Evolutionary conservation across 2,888 invertebrate species (phyloP).

Genomic region (Thymelicus lineola): DNA sequence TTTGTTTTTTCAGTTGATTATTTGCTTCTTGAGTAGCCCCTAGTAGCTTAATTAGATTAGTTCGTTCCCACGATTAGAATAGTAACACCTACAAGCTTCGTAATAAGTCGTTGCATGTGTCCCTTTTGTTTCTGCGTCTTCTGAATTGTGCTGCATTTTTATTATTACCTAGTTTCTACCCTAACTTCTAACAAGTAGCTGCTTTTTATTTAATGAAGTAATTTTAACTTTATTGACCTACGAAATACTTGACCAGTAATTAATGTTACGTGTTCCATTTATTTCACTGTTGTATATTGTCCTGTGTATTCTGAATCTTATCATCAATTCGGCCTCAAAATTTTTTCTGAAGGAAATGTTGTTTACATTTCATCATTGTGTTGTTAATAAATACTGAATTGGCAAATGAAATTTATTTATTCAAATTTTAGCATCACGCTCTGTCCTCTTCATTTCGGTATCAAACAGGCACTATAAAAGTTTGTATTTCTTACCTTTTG

Average conservation of each 20-base stretch:
- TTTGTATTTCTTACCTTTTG: too few species aligned
- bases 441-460: conserved; percentile 50
- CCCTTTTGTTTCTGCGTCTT: conserved; percentile 48
- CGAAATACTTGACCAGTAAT: conserved; percentile 38
- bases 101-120: conserved; percentile 53
- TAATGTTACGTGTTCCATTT: conserved; percentile 42
- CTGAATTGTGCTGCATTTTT: conserved; percentile 36
- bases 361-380: conserved; percentile 49
- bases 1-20: conserved; percentile 49
- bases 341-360: conserved; percentile 53
- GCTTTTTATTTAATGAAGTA: conserved; percentile 40
- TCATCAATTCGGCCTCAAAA: conserved; percentile 59
- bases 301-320: conserved; percentile 68
- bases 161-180: conserved; percentile 13
- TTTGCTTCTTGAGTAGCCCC: conserved; percentile 61
- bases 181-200: conserved; percentile 35
- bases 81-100: conserved; percentile 40
- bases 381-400: conserved; percentile 56
- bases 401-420: conserved; percentile 56
- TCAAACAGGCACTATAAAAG: not conserved
- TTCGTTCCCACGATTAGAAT: conserved; percentile 39
- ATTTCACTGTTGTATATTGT: conserved; percentile 41
- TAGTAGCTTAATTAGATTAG: conserved; percentile 50
- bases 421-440: conserved; percentile 56
- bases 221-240: conserved; percentile 44